Evolutionary conservation across 2,113 vertebrate genomes (phyloP), one percentile per base, ranked within the genome.

Genomic region (Benitochromis conjunctus): DNA sequence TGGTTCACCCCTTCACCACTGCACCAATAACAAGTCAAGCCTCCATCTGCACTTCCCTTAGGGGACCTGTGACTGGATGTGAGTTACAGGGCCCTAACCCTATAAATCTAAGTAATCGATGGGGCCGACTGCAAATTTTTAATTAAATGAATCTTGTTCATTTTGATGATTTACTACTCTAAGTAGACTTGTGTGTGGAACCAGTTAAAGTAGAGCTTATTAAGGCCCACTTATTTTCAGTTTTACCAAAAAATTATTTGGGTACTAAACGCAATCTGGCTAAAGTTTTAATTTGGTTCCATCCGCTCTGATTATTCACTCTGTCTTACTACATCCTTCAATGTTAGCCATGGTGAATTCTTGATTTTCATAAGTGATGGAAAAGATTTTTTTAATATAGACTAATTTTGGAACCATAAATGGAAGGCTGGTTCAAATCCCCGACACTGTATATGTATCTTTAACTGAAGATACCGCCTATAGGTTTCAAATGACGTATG

Each of bases 81-180:
- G 36, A 60, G 43, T 62, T 88, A 34, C 26, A 46, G 21, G 51
- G 29, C 9, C 9, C 21, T 26, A 55, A 31, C 56, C 18, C 56
- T 10, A 43, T 69, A 85, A 85, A 54, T 88, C 82, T 31, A 57
- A 21, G 55, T 46, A 81, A 88, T 85, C 24, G 10, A 79, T 71
- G 12, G 2, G 43, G 83, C 81, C 41, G 48, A 10, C 83, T 36
- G 58, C 38, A 51, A 85, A 69, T 71, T 78, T 69, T 85, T 69
- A 82, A 88, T 88, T 82, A 85, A 85, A 79, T 82, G 21, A 79
- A 31, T 24, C 56, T 71, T 34, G 9, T 54, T 85, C 53, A 85
- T 24, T 84, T 81, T 41, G 36, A 62, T 64, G 46, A 77, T 29
- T 79, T 53, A 88, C 62, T 29, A 12, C 26, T n/a, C 10, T 46